Base-by-base conservation (phyloP, 2,888 invertebrate species). In the Charanyca ferruginea region DNA sequence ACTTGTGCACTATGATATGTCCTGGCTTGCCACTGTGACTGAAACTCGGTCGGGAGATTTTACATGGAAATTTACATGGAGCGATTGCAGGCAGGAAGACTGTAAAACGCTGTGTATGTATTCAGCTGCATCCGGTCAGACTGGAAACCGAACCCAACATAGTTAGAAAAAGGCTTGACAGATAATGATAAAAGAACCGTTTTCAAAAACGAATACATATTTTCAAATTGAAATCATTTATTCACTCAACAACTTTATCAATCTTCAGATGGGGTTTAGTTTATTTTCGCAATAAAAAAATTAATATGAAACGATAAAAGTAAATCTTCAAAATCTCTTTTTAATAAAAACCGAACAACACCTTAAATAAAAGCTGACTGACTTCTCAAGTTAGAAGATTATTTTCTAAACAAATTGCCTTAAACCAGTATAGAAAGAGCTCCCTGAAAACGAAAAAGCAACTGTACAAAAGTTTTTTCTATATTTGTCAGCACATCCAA, bases 341-440 rank as follows among this genome's bases (percentile, higher is more conserved):
- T 41, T 20, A 53, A 58, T 38, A 44, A 44, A 16, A 59, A n/a
- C 22, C 13, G 5, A 55, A 73, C 44, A 28, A 58, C 44, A 49
- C 52, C 13, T 23, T 28, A 5, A 5, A 23, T n/a, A 45, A 60
- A 51, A 20, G 28, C 20, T 13, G n/a, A 45, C 42, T 42, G 22
- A 28, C n/a, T 22, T 58, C 38, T 55, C 6, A 25, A 41, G 44
- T 38, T 48, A 41, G 45, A 52, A 70, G 9, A 70, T 52, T 65
- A 22, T 32, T 55, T 62, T 22, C 41, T 49, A 32, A 25, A 22
- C 18, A 47, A 44, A 53, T 38, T 35, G 13, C 7, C 13, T 3
- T 3, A 1, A 16, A 13, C 45, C 25, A 47, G 3, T 3, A 16
- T 53, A 45, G 18, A 22, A 25, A 16, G 32, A 48, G 20, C 28